Base-by-base conservation (phyloP, 2,113 vertebrate genomes). In the Syngnathus typhle region DNA sequence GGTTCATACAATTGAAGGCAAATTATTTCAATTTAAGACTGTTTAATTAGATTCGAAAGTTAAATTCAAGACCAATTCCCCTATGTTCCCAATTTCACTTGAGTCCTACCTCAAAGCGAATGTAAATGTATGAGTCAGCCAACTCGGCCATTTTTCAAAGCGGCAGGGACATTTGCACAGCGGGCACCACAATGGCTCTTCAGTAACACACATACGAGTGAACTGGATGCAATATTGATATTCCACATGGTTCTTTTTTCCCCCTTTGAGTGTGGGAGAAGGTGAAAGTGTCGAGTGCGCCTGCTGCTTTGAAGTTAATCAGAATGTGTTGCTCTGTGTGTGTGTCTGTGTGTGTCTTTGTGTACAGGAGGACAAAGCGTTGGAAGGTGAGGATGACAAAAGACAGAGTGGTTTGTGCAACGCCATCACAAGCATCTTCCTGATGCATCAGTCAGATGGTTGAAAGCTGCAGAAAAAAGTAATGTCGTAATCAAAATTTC, bases 221-320 rank as follows among this genome's bases (percentile, higher is more conserved):
- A 47, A 69, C 60, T 62, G 44, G 52, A 66, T 18, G 16, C 38
- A 11, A 5, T 62, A 65, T 7, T 77, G 49, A 68, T n/a, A n/a
- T 23, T 23, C 23, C 67, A 64, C 55, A 65, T 69, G 2, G 7
- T 65, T 72, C 11, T 37, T 59, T 37, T 59, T 59, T 59, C 19
- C 19, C 38, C 27, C 10, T 59, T 59, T 75, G 55, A 69, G 39
- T 72, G 63, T 76, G 71, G 52, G 59, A 69, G 56, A 73, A 65
- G 55, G 69, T 78, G 60, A 69, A 70, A 69, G 73, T 76, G 70
- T 78, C 61, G 84, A 81, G 76, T 71, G 43, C 44, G 60, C 1
- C 51, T 55, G 23, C 62, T 77, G 68, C 69, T 36, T 67, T 79
- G 63, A 72, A 79, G 74, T 68, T 73, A 73, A 82, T 68, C 54